A percentile compares a stretch with the other conserved stretches of the same genome.
Conservation (phyloP, 2,797 vertebrate species). For the Paguma larvata region DNA sequence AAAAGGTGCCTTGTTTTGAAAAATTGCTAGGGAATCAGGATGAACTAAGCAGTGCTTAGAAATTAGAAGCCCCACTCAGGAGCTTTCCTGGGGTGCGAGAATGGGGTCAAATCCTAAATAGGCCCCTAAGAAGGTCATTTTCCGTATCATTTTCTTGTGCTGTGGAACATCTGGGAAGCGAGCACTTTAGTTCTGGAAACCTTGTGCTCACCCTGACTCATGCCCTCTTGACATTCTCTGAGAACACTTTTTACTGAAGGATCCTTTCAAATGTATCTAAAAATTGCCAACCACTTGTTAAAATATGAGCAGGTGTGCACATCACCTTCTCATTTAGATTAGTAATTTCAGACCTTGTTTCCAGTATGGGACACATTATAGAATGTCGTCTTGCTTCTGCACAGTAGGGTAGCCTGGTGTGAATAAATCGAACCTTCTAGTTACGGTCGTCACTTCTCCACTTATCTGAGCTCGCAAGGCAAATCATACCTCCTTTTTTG, state of each 20-base stretch:
- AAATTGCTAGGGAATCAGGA: background rate
- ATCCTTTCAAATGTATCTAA: constrained; percentile 65
- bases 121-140: background rate
- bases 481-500: background rate
- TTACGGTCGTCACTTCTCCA: background rate
- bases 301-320: constrained; percentile 67
- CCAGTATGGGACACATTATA: background rate
- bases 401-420: background rate
- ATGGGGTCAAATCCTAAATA: background rate
- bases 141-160: background rate
- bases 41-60: background rate
- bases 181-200: constrained; percentile 46
- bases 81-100: background rate
- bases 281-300: constrained; percentile 66
- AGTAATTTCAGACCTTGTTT: constrained; percentile 18
- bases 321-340: background rate
- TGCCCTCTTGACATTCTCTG: constrained; percentile 77
- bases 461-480: background rate
- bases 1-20: background rate
- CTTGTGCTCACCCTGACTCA: constrained; percentile 5
- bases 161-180: constrained; percentile 41
- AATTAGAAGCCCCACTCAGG: background rate
- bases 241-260: constrained; percentile 74
- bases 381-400: background rate
- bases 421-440: background rate